Evolutionary conservation across 2,113 vertebrate genomes (phyloP).

Genomic region (Fulica atra): DNA sequence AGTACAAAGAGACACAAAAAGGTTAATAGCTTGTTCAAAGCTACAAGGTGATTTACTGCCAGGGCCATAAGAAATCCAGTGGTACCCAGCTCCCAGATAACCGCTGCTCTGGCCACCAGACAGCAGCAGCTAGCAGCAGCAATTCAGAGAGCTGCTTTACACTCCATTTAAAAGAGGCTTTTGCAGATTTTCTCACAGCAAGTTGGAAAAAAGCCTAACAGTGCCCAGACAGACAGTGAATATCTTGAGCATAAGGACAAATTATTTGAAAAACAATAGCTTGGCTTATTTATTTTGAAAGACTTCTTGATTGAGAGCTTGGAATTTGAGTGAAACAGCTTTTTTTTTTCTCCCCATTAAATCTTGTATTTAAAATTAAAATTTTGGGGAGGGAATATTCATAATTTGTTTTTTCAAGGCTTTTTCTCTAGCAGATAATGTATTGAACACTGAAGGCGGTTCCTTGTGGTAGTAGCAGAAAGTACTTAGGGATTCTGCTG

Average conservation of each 20-base stretch:
- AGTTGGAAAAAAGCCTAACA: background rate
- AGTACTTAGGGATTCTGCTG: background rate
- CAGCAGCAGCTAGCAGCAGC: background rate
- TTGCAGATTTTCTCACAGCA: background rate
- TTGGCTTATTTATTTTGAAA: background rate
- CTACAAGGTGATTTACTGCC: background rate
- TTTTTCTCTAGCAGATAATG: background rate
- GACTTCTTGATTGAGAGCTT: background rate
- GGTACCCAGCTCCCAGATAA: background rate
- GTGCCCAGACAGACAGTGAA: background rate
- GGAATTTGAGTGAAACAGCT: background rate
- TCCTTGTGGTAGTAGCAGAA: background rate
- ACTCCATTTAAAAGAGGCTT: background rate
- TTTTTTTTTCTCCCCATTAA: background rate
- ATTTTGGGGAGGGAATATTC: background rate
- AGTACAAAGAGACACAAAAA: background rate
- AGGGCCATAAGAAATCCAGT: background rate
- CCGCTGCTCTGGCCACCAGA: background rate
- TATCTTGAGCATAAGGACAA: background rate
- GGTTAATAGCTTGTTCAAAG: background rate
- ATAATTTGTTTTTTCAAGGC: background rate
- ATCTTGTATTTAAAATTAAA: background rate
- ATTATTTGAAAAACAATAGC: background rate
- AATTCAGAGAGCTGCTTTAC: background rate
- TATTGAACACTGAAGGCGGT: background rate